These are phyloP conservation scores for Otolemur garnettii DNA, from an alignment of 2,113 vertebrate genomes.

Conservation along the genomic window DNA sequence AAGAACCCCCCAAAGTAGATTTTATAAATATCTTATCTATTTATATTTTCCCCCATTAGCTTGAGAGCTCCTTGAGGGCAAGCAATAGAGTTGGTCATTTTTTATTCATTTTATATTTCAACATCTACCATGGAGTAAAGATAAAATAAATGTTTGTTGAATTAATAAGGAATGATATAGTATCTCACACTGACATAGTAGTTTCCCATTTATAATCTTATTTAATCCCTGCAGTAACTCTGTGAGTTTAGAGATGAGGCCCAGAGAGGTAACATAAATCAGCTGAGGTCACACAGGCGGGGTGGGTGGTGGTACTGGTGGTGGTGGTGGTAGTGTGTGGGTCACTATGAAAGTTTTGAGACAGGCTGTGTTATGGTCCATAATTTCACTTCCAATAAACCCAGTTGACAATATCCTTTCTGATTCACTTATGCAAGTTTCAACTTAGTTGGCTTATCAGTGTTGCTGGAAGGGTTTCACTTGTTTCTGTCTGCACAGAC, in stretches of 20 bases:
- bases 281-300: neutral
- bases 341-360: too few relatives aligned
- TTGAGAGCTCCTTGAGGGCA: neutral
- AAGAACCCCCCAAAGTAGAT: neutral
- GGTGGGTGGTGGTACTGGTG: too few relatives aligned
- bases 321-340: neutral
- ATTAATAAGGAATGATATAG: neutral
- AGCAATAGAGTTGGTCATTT: neutral
- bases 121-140: neutral
- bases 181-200: neutral
- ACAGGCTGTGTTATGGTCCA: too few relatives aligned
- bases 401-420: too few relatives aligned
- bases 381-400: too few relatives aligned
- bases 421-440: too few relatives aligned
- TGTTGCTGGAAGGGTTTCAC: too few relatives aligned
- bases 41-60: neutral
- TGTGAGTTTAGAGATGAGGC: neutral
- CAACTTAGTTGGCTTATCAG: too few relatives aligned
- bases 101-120: conserved; percentile 40
- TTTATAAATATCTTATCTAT: conserved; percentile 3
- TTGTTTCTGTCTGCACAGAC: too few relatives aligned
- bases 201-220: neutral
- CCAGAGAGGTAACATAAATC: neutral
- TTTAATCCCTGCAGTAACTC: neutral
- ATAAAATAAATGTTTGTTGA: conserved; percentile 27